Evolutionary conservation across 2,113 vertebrate genomes (phyloP).

Genomic region (Mormyrus lacerda): DNA sequence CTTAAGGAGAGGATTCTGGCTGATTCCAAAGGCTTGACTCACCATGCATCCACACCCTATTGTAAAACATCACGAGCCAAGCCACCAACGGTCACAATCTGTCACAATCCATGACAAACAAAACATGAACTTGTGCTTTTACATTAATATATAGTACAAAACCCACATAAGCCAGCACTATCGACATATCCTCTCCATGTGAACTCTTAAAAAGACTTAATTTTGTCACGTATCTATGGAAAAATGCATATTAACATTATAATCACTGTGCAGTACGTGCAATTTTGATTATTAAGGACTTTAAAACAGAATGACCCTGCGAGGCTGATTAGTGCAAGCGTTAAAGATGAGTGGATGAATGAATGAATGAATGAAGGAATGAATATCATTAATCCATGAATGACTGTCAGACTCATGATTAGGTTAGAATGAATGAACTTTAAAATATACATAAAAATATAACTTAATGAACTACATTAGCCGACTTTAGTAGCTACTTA

Average conservation of each 20-base stretch:
- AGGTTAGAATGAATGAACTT: background rate
- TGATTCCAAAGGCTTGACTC: conserved; percentile 9
- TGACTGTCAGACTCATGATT: background rate
- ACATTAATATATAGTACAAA: background rate
- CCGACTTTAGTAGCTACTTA: background rate
- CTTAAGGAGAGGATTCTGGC: background rate
- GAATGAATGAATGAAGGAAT: background rate
- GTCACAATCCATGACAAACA: background rate
- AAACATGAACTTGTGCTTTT: background rate
- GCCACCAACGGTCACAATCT: conserved; percentile 4
- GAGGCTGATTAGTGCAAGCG: background rate
- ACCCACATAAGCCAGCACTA: background rate
- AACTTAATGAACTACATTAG: background rate
- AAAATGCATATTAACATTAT: background rate
- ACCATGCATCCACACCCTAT: conserved; percentile 8
- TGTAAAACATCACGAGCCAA: background rate
- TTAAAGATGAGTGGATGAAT: background rate
- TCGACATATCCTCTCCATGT: background rate
- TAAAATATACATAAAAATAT: background rate
- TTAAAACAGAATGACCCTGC: background rate
- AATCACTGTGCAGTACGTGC: background rate
- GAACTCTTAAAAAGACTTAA: background rate
- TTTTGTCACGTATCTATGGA: background rate
- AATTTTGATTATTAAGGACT: background rate
- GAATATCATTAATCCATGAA: background rate